Evolutionary conservation across 2,113 vertebrate species (phyloP).

Genomic region (Limnothrissa miodon): DNA sequence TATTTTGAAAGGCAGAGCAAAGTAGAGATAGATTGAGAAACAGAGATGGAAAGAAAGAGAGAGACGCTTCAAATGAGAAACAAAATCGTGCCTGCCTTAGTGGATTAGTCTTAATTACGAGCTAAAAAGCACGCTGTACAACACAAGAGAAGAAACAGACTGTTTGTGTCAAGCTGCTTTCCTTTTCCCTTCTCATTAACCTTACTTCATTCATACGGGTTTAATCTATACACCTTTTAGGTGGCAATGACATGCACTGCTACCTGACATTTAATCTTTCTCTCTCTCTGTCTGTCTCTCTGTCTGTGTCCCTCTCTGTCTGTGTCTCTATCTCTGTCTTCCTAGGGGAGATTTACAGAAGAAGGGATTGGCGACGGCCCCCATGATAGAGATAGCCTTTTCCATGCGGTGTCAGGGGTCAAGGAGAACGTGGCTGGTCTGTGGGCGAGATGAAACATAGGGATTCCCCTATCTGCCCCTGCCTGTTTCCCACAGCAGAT

Average conservation of each 20-base stretch:
- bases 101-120: constrained; percentile 31
- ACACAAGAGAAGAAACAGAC: neutral
- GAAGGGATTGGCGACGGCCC: neutral
- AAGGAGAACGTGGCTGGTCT: constrained; percentile 35
- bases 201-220: neutral
- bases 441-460: constrained; percentile 35
- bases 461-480: constrained; percentile 35
- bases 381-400: constrained; percentile 28
- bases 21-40: neutral
- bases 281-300: neutral
- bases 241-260: neutral
- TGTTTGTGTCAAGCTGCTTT: neutral
- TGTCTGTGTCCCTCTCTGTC: neutral
- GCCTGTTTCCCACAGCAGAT: constrained; percentile 49
- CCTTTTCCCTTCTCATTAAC: neutral
- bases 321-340: constrained; percentile 4
- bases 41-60: neutral
- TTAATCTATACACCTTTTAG: constrained; percentile 9
- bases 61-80: neutral
- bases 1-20: neutral
- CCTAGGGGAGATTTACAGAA: constrained; percentile 28
- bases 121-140: neutral
- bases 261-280: neutral
- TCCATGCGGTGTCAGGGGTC: constrained; percentile 37
- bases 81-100: constrained; percentile 18